Evolutionary conservation across 2,888 invertebrate species (phyloP).

Genomic region (Drosophila infuscata): DNA sequence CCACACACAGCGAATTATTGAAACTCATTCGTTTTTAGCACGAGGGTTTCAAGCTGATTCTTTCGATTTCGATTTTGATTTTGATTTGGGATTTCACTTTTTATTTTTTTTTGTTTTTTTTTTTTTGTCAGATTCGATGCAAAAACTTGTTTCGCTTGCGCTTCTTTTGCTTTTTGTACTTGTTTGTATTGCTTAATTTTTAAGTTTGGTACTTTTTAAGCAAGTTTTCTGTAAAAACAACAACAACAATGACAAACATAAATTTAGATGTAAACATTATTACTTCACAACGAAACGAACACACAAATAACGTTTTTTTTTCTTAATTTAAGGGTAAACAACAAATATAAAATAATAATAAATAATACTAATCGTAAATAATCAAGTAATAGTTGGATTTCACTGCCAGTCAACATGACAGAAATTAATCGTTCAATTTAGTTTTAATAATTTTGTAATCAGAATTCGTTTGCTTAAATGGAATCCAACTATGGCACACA

Average conservation of each 20-base stretch:
- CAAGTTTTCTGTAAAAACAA: conserved; percentile 83
- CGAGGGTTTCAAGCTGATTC: conserved; percentile 42
- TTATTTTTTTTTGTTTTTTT: conserved; percentile 19
- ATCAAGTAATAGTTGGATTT: conserved; percentile 24
- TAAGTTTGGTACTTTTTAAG: conserved; percentile 74
- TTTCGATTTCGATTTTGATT: conserved; percentile 11
- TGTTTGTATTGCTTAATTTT: conserved; percentile 31
- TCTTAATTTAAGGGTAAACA: conserved; percentile 29
- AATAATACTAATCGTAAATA: conserved; percentile 14
- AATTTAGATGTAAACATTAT: conserved; percentile 54
- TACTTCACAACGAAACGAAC: conserved; percentile 26
- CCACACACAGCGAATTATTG: conserved; percentile 43
- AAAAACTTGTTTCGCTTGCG: conserved; percentile 51
- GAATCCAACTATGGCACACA: conserved; percentile 28
- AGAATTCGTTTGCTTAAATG: conserved; percentile 1
- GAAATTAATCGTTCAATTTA: neutral
- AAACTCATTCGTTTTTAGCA: conserved; percentile 40
- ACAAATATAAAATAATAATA: neutral
- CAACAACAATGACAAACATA: conserved; percentile 73
- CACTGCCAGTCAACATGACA: conserved; percentile 1
- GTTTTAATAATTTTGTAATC: neutral
- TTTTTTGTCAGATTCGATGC: conserved; percentile 30
- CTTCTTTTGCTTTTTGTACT: conserved; percentile 23
- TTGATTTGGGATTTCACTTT: conserved; percentile 43
- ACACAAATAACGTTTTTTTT: neutral